A percentile compares a stretch with the other conserved stretches of the same genome.
phyloP scores from a whole-genome alignment of 2,113 vertebrate species.

The Centropristis striata region DNA sequence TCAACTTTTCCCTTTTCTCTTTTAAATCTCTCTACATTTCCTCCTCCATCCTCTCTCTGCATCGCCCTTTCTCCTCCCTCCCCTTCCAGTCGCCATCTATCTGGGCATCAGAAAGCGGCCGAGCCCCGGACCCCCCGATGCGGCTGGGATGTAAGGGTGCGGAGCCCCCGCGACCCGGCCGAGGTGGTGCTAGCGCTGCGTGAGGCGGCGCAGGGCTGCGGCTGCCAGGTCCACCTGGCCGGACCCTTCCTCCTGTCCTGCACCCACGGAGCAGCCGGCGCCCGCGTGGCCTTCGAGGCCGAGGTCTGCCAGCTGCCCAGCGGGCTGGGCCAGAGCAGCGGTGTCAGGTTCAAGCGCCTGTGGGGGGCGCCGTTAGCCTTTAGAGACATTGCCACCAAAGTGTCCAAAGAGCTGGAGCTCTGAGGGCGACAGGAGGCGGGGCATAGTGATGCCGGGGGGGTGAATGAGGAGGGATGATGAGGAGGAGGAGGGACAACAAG shows the following conservation, averaged over 20 bases:
- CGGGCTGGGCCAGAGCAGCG: conserved; percentile 85
- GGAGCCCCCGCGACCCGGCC: conserved; percentile 87
- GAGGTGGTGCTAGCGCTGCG: conserved; percentile 89
- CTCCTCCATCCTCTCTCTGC: background rate
- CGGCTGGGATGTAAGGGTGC: conserved; percentile 93
- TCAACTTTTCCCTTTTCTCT: conserved; percentile 42
- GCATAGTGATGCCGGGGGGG: conserved; percentile 61
- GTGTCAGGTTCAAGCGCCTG: conserved; percentile 89
- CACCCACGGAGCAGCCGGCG: conserved; percentile 88
- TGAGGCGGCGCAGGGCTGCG: conserved; percentile 88
- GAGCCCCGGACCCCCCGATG: conserved; percentile 87
- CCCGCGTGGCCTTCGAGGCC: conserved; percentile 91
- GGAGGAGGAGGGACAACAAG: conserved; percentile 21
- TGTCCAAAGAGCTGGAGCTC: conserved; percentile 91
- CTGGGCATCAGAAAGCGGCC: conserved; percentile 93
- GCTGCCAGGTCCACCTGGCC: conserved; percentile 90
- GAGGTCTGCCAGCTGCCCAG: conserved; percentile 93
- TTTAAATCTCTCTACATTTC: background rate
- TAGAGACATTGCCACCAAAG: conserved; percentile 91
- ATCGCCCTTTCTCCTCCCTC: conserved; percentile 32
- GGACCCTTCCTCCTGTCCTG: conserved; percentile 93
- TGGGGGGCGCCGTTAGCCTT: conserved; percentile 91
- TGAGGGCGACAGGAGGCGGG: conserved; percentile 84
- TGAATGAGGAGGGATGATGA: conserved; percentile 36
- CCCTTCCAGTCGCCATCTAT: conserved; percentile 92